Evolutionary conservation across 2,113 vertebrate genomes (phyloP), one percentile per base, ranked within the genome.

Genomic region (Osmerus mordax): DNA sequence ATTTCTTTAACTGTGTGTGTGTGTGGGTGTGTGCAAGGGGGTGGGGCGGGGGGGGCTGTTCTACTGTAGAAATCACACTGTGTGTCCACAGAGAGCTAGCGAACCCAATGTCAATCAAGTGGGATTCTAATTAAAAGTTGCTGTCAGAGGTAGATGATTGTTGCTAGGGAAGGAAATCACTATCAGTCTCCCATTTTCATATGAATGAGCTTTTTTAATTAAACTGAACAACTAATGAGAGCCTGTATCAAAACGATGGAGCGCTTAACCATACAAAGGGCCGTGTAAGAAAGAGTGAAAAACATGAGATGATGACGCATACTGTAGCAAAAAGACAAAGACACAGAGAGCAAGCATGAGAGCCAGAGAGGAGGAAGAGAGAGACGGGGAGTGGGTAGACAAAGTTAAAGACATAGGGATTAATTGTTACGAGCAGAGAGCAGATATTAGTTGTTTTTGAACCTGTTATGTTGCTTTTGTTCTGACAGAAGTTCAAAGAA

Each of bases 141-240:
- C 92, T 87, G 88, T 89, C 89, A 89, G 88, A 92, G 91, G 92
- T 92, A 90, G 87, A 89, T 81, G 92, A 94, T 95, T 94, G 93
- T 94, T 94, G 92, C 93, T 88, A 90, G 86, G 91, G 91, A 92
- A 88, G 78, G 76, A 89, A 90, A 92, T 93, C 91, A 89, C 93
- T 94, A 95, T 94, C 94, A 92, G 91, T 82, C 78, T 54, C 51
- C 87, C 87, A 94, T 95, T 94, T 95, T 95, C 94, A 94, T 93
- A 95, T 94, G 94, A 95, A 94, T 93, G 91, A 79, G 85, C 91
- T 84, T 90, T 89, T 94, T 94, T 94, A 95, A 94, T 95, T 95
- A 95, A 94, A 94, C 91, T 51, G 80, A 80, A 84, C 77, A 72
- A 80, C 87, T 89, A 89, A 92, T 90, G 83, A 87, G 85, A 85